A percentile compares a stretch with the other conserved stretches of the same genome.
Conservation (phyloP, 2,888 invertebrate species). For the Scaptomyza parva region DNA sequence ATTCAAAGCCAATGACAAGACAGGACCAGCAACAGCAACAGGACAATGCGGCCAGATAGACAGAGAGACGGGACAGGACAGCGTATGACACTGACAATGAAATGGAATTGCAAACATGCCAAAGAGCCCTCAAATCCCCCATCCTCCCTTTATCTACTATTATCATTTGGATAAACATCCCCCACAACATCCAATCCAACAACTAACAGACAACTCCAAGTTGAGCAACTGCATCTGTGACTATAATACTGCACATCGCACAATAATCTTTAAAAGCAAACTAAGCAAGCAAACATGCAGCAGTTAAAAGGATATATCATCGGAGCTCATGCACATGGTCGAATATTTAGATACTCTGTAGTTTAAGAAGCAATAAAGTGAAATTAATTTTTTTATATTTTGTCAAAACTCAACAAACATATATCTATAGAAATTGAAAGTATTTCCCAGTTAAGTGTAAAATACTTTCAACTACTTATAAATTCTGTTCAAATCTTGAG, state of each 20-base stretch:
- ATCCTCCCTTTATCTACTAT: neutral
- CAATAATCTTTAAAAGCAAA: conserved; percentile 60
- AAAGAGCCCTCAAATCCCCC: too few species aligned
- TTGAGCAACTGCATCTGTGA: conserved; percentile 46
- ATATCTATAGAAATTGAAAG: neutral
- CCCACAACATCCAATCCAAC: neutral
- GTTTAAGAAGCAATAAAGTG: neutral
- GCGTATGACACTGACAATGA: conserved; percentile 78
- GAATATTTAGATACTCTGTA: conserved; percentile 22
- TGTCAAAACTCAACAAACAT: neutral
- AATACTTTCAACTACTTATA: neutral
- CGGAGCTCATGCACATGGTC: neutral
- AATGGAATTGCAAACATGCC: conserved; percentile 70
- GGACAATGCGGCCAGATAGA: conserved; percentile 4
- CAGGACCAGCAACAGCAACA: conserved; percentile 32
- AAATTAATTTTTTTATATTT: too few species aligned
- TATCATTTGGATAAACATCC: conserved; percentile 8
- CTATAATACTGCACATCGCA: conserved; percentile 10
- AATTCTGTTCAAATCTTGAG: neutral
- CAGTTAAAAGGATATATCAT: conserved; percentile 34
- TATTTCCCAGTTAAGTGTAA: neutral
- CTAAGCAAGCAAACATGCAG: conserved; percentile 39
- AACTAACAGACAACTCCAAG: conserved; percentile 10
- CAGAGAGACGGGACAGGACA: conserved; percentile 20
- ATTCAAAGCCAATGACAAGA: conserved; percentile 66